Evolutionary conservation across 2,888 invertebrate genomes (phyloP).

Genomic region (Troides oblongomaculatus): DNA sequence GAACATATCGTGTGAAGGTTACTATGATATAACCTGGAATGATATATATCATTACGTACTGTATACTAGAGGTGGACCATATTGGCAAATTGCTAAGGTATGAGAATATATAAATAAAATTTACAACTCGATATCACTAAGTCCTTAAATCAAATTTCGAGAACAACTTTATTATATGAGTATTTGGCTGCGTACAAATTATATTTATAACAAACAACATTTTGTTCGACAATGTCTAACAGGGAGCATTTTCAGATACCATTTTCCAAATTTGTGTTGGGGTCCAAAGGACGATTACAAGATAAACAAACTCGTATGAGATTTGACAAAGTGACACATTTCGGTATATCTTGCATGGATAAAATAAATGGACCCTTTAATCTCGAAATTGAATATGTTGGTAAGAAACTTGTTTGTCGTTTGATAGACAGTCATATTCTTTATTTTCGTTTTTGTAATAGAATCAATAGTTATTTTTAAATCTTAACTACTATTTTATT

Average conservation of each 20-base stretch:
- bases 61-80: slow-evolving; percentile 97
- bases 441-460: not conserved
- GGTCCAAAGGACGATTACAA: slow-evolving; percentile 91
- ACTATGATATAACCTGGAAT: slow-evolving; percentile 92
- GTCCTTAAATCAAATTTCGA: too few relatives aligned
- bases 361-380: slow-evolving; percentile 89
- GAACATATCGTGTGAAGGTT: slow-evolving; percentile 87
- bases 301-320: slow-evolving; percentile 86
- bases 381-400: slow-evolving; percentile 93
- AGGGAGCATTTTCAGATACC: slow-evolving; percentile 87
- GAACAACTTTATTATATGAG: too few relatives aligned
- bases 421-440: not conserved
- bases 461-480: not conserved
- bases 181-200: too few relatives aligned
- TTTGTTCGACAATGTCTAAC: not conserved
- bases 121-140: too few relatives aligned
- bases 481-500: not conserved
- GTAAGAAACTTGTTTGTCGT: slow-evolving; percentile 43
- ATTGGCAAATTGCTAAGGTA: slow-evolving; percentile 96
- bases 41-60: slow-evolving; percentile 92
- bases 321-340: slow-evolving; percentile 82
- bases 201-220: too few relatives aligned
- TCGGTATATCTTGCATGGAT: slow-evolving; percentile 92
- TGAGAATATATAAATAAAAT: slow-evolving; percentile 27
- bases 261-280: slow-evolving; percentile 93